Evolutionary conservation across 2,113 vertebrate species (phyloP).

Genomic region (Chelonoidis abingdonii): DNA sequence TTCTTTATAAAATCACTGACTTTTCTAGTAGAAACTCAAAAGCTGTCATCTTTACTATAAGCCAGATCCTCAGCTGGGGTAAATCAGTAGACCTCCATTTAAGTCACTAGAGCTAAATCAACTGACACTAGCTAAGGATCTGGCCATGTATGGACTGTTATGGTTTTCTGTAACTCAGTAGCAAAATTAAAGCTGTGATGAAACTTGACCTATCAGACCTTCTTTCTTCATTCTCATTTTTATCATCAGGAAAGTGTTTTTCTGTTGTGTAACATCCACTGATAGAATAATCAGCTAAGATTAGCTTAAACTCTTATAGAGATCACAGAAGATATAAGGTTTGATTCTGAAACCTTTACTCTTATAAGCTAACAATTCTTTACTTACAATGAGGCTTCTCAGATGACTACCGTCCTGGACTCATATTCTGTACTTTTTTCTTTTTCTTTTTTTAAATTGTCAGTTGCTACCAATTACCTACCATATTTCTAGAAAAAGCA

Average conservation of each 20-base stretch:
- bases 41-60: not conserved
- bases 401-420: not conserved
- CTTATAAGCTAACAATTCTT: not conserved
- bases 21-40: not conserved
- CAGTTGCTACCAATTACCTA: not conserved
- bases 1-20: not conserved
- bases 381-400: not conserved
- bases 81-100: not conserved
- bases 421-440: not conserved
- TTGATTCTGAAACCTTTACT: not conserved
- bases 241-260: not conserved
- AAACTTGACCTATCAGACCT: not conserved
- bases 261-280: not conserved
- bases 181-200: slow-evolving; percentile 14
- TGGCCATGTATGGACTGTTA: fast-evolving
- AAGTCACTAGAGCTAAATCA: not conserved
- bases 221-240: not conserved
- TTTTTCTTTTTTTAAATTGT: not conserved
- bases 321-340: not conserved
- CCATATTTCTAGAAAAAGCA: not conserved
- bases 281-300: no score
- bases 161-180: not conserved
- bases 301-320: no score
- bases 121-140: not conserved
- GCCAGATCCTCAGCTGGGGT: not conserved